Percentiles rank a stretch among this genome's conserved stretches.
phyloP scores from a whole-genome alignment of 2,888 invertebrate species.

The Scrobipalpa atriplicella region DNA sequence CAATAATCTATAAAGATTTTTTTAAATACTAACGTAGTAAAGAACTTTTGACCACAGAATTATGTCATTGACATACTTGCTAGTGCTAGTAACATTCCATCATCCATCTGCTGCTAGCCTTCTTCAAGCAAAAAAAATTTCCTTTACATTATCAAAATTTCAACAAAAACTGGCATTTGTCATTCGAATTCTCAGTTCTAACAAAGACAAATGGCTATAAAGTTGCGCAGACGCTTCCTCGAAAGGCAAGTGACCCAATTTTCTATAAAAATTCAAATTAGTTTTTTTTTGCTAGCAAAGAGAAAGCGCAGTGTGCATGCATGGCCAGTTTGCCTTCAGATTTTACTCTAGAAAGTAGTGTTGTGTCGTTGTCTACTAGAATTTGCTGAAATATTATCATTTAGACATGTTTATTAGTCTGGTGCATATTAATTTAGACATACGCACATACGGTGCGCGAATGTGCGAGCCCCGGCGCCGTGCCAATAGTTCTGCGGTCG shows the following conservation, averaged over 20 bases:
- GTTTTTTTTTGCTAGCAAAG: conserved; percentile 72
- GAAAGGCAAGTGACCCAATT: conserved; percentile 71
- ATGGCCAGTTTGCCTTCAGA: conserved; percentile 62
- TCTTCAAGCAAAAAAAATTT: background rate
- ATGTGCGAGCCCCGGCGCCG: conserved; percentile 41
- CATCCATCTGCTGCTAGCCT: conserved; percentile 1
- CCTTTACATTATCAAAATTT: conserved; percentile 29
- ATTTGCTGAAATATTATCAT: conserved; percentile 16
- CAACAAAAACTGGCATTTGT: conserved; percentile 31
- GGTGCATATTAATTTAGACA: conserved; percentile 4
- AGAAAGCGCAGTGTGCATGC: conserved; percentile 61
- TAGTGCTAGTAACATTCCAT: too few relatives aligned
- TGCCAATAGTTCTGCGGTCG: conserved; percentile 49
- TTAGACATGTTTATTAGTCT: conserved; percentile 16
- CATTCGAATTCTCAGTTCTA: conserved; percentile 21
- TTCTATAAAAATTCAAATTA: conserved; percentile 78
- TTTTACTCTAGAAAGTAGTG: conserved; percentile 71
- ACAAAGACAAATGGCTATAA: conserved; percentile 42
- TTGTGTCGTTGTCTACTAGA: conserved; percentile 34
- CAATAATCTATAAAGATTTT: too few relatives aligned
- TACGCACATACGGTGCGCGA: conserved; percentile 12
- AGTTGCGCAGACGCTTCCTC: conserved; percentile 57
- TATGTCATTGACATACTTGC: too few relatives aligned
- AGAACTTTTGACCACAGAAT: background rate
- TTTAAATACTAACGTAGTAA: too few relatives aligned